Conservation (phyloP, 2,113 vertebrate genomes). For the cattle (Bos taurus) region DNA sequence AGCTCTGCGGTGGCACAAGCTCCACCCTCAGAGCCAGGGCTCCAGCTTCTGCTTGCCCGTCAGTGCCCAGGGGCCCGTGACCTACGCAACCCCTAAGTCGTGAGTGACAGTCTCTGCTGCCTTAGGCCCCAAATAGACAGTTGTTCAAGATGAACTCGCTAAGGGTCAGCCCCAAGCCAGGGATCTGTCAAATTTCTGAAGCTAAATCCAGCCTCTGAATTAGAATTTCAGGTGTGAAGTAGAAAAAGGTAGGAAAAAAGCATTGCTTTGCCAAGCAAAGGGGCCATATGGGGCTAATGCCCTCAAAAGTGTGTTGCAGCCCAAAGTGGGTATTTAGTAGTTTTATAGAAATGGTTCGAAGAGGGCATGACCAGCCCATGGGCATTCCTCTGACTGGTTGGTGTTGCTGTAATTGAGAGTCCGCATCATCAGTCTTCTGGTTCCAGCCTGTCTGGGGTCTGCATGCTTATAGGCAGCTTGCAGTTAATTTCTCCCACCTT, state of each 20-base stretch:
- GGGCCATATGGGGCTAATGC: background rate
- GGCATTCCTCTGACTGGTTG: background rate
- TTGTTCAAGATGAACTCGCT: background rate
- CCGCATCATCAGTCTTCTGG: background rate
- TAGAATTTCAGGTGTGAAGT: background rate
- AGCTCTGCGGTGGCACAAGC: fast-evolving
- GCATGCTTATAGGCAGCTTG: background rate
- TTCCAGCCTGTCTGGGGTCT: background rate
- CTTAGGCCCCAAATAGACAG: background rate
- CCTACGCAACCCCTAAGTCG: too few species aligned
- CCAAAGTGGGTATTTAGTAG: background rate
- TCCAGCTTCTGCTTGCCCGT: background rate
- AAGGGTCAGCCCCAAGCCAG: background rate
- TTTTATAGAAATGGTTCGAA: background rate
- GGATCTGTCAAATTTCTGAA: background rate
- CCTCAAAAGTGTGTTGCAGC: background rate
- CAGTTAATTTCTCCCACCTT: background rate
- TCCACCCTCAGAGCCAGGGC: too few species aligned
- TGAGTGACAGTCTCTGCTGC: background rate
- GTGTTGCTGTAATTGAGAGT: background rate
- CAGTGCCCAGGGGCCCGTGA: too few species aligned
- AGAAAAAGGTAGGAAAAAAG: background rate
- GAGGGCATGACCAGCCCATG: background rate
- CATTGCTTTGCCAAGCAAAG: background rate
- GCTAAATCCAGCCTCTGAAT: background rate